Base-by-base conservation (phyloP, 2,797 vertebrate species). In the Setipinna tenuifilis region DNA sequence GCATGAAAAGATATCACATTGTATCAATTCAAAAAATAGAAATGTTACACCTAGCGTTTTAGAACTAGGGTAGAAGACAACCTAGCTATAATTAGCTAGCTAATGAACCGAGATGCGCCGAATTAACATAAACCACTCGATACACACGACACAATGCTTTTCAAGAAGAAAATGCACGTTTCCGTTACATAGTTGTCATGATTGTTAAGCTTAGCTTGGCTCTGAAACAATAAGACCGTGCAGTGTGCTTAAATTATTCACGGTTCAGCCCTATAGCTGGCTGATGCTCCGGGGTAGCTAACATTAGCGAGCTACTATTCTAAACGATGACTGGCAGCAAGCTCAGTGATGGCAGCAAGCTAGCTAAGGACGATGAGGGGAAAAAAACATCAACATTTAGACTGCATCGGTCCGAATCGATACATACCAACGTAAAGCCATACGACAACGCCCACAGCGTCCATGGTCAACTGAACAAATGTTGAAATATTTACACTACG, bases 371-470 rank as follows among this genome's bases (percentile, higher is more conserved):
- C 62, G 0, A 68, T 48, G 71, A 71, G 35, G 25, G 46, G n/a
- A n/a, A 71, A 65, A 80, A 85, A 88, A 6, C 21, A n/a, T 41
- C 28, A 16, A 48, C 25, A 35, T 82, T 85, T 12, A 62, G 35
- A 21, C 35, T 71, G 58, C 28, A 80, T 68, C 58, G 21, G 46
- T 81, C 65, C 80, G 28, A 81, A 87, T 87, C 87, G 65, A 91
- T 91, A 95, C 95, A 83, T 95, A 96, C 95, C 95, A 84, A 92
- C 86, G 9, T 89, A 88, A n/a, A 96, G 87, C 92, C 93, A 94
- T 3, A 94, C 85, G 87, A 92, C 88, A 87, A 92, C 87, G 59
- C 89, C 91, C 59, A 91, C 88, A 3, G 92, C 85, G 86, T 92
- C 92, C 96, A 96, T 95, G 90, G 89, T 91, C 90, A 46, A 46